Evolutionary conservation across 2,113 vertebrate genomes (phyloP).

Genomic region (Athene noctua): DNA sequence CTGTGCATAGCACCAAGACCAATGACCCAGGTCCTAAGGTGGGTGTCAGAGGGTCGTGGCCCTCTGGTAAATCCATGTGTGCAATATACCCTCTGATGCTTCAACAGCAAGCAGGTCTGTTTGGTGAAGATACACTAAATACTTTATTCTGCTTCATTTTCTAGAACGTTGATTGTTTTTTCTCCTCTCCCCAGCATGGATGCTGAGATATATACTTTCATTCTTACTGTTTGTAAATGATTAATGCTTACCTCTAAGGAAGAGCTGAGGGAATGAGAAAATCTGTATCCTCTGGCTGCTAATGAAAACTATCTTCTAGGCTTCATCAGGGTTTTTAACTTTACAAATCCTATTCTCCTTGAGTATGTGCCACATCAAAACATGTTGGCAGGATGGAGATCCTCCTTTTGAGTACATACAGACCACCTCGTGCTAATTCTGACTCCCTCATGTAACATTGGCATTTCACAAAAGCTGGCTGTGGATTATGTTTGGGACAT

Average conservation of each 20-base stretch:
- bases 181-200: background rate
- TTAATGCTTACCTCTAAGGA: background rate
- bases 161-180: background rate
- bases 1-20: background rate
- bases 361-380: background rate
- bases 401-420: background rate
- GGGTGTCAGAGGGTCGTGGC: too few species aligned
- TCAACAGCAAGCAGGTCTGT: background rate
- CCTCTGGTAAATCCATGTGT: background rate
- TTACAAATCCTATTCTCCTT: background rate
- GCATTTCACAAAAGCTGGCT: background rate
- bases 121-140: background rate
- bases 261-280: background rate
- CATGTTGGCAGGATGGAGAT: background rate
- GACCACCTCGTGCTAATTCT: background rate
- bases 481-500: background rate
- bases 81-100: background rate
- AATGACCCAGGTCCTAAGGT: background rate
- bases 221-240: background rate
- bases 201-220: background rate
- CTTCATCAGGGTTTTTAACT: background rate
- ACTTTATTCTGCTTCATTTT: background rate
- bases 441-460: background rate
- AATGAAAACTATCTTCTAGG: background rate
- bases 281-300: background rate